Evolutionary conservation across 2,888 invertebrate genomes (phyloP).

Genomic region (Nysson spinosus): DNA sequence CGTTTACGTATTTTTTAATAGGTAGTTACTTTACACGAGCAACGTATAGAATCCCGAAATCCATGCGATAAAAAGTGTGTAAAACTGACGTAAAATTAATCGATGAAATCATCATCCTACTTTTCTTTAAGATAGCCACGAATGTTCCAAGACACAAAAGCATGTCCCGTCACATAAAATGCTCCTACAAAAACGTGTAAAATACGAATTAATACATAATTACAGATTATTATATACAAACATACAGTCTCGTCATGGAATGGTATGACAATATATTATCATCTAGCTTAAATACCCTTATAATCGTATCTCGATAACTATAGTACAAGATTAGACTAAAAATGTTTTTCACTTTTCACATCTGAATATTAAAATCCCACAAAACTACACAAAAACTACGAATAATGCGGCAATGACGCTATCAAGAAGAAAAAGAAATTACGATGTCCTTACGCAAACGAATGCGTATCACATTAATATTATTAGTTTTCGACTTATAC

Average conservation of each 20-base stretch:
- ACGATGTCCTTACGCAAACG: slow-evolving; percentile 7
- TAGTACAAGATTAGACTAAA: slow-evolving; percentile 47
- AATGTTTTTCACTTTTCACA: background rate
- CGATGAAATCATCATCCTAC: slow-evolving; percentile 25
- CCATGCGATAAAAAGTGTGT: background rate
- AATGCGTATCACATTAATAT: too few relatives aligned
- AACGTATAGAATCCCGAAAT: slow-evolving; percentile 5
- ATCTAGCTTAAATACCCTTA: slow-evolving; percentile 53
- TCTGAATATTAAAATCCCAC: too few relatives aligned
- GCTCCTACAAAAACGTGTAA: slow-evolving; percentile 59
- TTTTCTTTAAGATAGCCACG: slow-evolving; percentile 31
- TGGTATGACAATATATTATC: slow-evolving; percentile 62
- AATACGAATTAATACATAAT: slow-evolving; percentile 61
- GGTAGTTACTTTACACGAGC: slow-evolving; percentile 9
- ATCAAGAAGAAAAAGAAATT: too few relatives aligned
- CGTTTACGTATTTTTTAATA: background rate
- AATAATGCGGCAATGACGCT: slow-evolving; percentile 16
- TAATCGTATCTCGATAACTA: slow-evolving; percentile 36
- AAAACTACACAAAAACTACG: too few relatives aligned
- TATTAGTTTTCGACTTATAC: background rate
- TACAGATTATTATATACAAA: slow-evolving; percentile 68
- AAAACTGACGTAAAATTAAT: slow-evolving; percentile 21
- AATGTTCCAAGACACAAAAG: slow-evolving; percentile 51
- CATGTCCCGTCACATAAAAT: slow-evolving; percentile 51
- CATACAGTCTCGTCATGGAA: slow-evolving; percentile 74